A percentile compares a stretch with the other conserved stretches of the same genome.
Evolutionary conservation across 1,140 invertebrate species (phyloP).

Genomic region (Hylaeus anthracinus): DNA sequence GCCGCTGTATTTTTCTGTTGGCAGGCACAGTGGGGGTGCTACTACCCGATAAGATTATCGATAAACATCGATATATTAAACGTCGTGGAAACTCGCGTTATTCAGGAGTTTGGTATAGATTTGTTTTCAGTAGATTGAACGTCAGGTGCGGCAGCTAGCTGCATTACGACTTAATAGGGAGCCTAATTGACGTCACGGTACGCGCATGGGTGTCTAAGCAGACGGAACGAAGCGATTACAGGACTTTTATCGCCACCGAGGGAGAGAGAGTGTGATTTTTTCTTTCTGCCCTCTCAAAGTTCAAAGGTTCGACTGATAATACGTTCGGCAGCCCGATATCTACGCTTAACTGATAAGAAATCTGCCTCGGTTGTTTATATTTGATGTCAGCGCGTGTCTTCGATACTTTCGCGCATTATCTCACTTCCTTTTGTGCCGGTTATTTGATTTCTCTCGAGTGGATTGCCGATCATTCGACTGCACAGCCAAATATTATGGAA

Average conservation of each 20-base stretch:
- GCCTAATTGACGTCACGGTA: slow-evolving; percentile 54
- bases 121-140: neutral
- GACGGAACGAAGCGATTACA: slow-evolving; percentile 28
- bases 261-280: slow-evolving; percentile 52
- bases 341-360: slow-evolving; percentile 50
- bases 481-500: no score
- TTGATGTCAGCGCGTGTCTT: slow-evolving; percentile 31
- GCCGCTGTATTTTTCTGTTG: neutral
- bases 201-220: slow-evolving; percentile 37
- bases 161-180: slow-evolving; percentile 27
- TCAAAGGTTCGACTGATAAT: slow-evolving; percentile 65
- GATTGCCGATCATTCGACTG: neutral
- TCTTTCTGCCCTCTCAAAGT: slow-evolving; percentile 43
- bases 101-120: no score
- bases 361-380: slow-evolving; percentile 45
- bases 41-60: no score
- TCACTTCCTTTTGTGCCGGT: slow-evolving; percentile 26
- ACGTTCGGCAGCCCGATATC: slow-evolving; percentile 34
- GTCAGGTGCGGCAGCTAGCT: slow-evolving; percentile 27
- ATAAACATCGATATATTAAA: no score
- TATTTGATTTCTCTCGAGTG: neutral
- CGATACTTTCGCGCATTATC: slow-evolving; percentile 42
- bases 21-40: no score
- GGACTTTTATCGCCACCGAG: slow-evolving; percentile 30
- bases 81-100: no score